phyloP scores from a whole-genome alignment of 2,113 vertebrate species.

The Donacobius atricapilla region DNA sequence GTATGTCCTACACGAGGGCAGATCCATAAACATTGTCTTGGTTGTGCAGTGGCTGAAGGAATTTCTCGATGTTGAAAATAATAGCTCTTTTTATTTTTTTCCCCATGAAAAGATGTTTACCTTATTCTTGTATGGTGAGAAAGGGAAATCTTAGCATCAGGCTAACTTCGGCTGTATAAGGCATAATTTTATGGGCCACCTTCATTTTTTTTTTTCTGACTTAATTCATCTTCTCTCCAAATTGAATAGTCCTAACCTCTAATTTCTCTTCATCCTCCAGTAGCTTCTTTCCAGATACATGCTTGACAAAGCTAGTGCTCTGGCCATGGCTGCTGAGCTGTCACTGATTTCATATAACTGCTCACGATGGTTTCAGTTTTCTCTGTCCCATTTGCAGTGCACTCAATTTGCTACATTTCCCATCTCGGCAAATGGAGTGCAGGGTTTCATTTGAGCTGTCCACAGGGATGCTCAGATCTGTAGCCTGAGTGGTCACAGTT shows the following conservation, averaged over 20 bases:
- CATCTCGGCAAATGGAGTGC: rapidly evolving
- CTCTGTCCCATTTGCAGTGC: not conserved
- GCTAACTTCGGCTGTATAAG: not conserved
- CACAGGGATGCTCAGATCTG: not conserved
- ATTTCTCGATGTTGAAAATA: not conserved
- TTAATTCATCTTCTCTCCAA: not conserved
- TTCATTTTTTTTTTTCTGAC: not conserved
- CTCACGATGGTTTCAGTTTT: not conserved
- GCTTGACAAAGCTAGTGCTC: not conserved
- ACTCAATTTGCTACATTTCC: not conserved
- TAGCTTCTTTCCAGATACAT: not conserved
- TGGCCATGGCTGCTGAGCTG: not conserved
- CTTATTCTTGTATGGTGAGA: not conserved
- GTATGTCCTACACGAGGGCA: not conserved
- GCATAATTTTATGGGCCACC: not conserved
- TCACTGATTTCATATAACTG: not conserved
- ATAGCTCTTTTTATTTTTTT: no score
- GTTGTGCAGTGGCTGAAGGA: not conserved
- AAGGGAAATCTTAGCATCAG: not conserved
- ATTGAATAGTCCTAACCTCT: not conserved
- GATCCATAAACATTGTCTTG: not conserved
- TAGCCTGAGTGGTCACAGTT: not conserved
- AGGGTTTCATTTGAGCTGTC: not conserved
- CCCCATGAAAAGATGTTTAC: not conserved
- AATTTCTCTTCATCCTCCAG: not conserved